Conservation (phyloP, 2,888 invertebrate genomes). For the Eugnorisma glareosa region DNA sequence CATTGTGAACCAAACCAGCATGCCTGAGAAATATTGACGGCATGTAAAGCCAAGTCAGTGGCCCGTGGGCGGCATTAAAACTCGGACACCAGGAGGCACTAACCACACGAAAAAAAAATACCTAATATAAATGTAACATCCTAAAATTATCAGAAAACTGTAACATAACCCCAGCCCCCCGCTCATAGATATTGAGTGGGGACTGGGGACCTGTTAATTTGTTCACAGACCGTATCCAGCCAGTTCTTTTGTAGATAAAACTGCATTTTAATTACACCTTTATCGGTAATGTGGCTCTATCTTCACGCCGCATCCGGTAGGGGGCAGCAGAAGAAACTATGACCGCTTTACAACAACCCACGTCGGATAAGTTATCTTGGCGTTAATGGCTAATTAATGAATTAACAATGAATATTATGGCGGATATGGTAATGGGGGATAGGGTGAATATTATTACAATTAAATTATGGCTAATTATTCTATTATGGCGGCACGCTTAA, state of each 20-base stretch:
- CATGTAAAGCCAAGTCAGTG: no score
- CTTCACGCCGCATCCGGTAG: conserved; percentile 49
- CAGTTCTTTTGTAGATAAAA: conserved; percentile 53
- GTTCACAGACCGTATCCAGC: conserved; percentile 32
- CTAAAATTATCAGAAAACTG: not conserved
- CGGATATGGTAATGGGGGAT: conserved; percentile 30
- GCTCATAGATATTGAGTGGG: no score
- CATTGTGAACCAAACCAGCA: no score
- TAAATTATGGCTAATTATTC: conserved; percentile 39
- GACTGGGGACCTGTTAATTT: not conserved
- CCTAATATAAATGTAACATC: not conserved
- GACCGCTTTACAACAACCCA: conserved; percentile 22
- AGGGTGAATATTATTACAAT: conserved; percentile 53
- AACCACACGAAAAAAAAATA: no score
- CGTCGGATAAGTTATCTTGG: conserved; percentile 46
- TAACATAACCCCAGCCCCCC: not conserved
- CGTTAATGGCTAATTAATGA: conserved; percentile 56
- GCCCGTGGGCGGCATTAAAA: no score
- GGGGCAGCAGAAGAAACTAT: conserved; percentile 41
- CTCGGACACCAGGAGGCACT: no score
- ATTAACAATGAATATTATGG: conserved; percentile 55
- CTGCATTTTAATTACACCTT: conserved; percentile 54
- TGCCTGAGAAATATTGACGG: no score
- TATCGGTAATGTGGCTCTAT: conserved; percentile 56
- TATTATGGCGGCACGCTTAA: conserved; percentile 13